These are phyloP conservation scores for Barypeithes pellucidus DNA, from an alignment of 2,888 invertebrate species.

Conservation along the genomic window DNA sequence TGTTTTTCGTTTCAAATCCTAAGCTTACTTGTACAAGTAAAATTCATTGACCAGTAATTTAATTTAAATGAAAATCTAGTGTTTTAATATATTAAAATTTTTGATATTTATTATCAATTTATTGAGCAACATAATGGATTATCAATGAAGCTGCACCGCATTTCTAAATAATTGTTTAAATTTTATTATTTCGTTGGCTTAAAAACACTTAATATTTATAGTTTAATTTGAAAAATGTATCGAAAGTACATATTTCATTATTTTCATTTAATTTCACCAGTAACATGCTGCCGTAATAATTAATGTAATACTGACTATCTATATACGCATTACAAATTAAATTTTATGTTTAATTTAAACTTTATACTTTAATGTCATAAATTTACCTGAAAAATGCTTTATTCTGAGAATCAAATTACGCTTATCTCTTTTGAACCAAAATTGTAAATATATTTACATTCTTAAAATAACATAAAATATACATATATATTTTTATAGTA, in stretches of 20 bases:
- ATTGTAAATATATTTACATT: too few species aligned
- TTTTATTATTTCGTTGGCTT: conserved; percentile 5
- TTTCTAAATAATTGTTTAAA: not conserved
- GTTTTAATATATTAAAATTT: conserved; percentile 1
- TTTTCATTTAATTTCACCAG: conserved; percentile 3
- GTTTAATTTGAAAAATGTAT: not conserved
- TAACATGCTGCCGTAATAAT: not conserved
- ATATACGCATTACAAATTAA: not conserved
- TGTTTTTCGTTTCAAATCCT: too few species aligned
- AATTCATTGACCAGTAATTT: too few species aligned
- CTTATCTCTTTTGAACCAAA: too few species aligned
- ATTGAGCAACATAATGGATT: not conserved
- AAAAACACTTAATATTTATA: not conserved
- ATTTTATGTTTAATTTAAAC: conserved; percentile 8
- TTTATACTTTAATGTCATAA: conserved; percentile 7
- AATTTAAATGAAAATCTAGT: conserved; percentile 2
- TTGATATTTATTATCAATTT: conserved; percentile 12
- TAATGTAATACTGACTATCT: not conserved
- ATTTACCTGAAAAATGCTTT: too few species aligned
- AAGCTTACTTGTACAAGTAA: too few species aligned
- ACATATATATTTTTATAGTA: too few species aligned
- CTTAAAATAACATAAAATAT: too few species aligned
- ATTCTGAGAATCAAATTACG: too few species aligned
- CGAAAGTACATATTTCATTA: conserved; percentile 1
- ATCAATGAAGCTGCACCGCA: conserved; percentile 1